Base-by-base conservation (phyloP, 1,140 invertebrate genomes). In the Solen grandis region DNA sequence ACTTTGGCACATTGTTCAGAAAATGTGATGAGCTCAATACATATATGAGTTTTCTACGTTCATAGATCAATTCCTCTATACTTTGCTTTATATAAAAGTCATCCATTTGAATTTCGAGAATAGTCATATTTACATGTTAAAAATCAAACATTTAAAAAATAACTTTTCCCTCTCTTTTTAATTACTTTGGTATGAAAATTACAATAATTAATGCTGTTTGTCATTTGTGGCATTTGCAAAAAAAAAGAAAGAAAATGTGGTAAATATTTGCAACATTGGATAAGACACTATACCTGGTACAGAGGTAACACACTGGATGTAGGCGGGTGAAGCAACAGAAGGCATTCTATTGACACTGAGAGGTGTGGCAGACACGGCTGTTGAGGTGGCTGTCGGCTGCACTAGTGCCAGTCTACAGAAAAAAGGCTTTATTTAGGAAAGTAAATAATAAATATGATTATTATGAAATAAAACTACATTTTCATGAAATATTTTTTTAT, bases 241-340 rank as follows among this genome's bases (percentile, higher is more conserved):
- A n/a, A n/a, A n/a, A n/a, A n/a, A n/a, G n/a, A n/a, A n/a, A n/a
- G n/a, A n/a, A n/a, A n/a, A n/a, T n/a, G n/a, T n/a, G n/a, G n/a
- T n/a, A n/a, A n/a, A 68, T 10, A 16, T 41, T 50, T 68, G n/a
- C 13, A 68, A 46, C 29, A 19, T 16, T 4, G 46, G 36, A 62
- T 38, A 29, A 19, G 13, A 57, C 19, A 79, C 57, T 70, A 46
- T 81, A 87, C 86, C 85, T 82, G 83, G 82, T 31, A 88, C 74
- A 33, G 85, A 84, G 14, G 81, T 82, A 27, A 88, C 85, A 77
- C 87, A 87, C 31, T 84, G 85, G 41, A 88, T 84, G 60, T 86
- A 88, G 0, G 86, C 82, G 36, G 85, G 85, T 27, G 81, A 85
- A 25, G 59, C 65, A 25, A 77, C 68, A 16, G 85, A 81, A 2